A percentile compares a stretch with the other conserved stretches of the same genome.
Conservation (phyloP, 1,140 invertebrate genomes). For the Sycophila sp. region DNA sequence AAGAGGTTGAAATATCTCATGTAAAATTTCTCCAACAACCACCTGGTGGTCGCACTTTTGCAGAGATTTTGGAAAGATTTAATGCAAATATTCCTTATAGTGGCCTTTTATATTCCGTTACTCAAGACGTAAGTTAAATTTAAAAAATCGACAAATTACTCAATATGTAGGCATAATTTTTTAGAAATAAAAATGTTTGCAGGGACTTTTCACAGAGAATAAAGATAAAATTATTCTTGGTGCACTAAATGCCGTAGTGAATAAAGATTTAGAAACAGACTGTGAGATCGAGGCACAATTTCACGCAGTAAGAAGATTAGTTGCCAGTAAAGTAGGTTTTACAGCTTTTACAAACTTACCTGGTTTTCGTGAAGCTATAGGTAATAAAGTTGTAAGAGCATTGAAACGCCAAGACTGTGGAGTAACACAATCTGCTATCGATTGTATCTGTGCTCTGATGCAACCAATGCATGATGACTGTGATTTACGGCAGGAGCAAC, state of each 20-base stretch:
- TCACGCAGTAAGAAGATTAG: slow-evolving; percentile 89
- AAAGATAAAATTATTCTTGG: slow-evolving; percentile 95
- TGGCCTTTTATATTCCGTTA: slow-evolving; percentile 94
- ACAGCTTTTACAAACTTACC: slow-evolving; percentile 91
- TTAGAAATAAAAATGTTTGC: slow-evolving; percentile 55
- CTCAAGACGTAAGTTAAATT: slow-evolving; percentile 89
- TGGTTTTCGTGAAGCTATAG: slow-evolving; percentile 94
- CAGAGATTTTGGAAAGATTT: slow-evolving; percentile 88
- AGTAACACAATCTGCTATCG: slow-evolving; percentile 94
- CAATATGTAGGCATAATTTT: slow-evolving; percentile 35
- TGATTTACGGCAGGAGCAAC: slow-evolving; percentile 93
- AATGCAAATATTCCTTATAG: slow-evolving; percentile 98
- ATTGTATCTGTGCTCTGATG: slow-evolving; percentile 97
- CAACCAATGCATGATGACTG: slow-evolving; percentile 99
- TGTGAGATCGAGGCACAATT: slow-evolving; percentile 91
- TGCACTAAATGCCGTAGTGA: slow-evolving; percentile 81
- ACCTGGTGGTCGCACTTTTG: slow-evolving; percentile 69
- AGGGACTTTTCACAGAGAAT: slow-evolving; percentile 97
- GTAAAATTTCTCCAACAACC: slow-evolving; percentile 84
- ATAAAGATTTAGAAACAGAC: slow-evolving; percentile 75
- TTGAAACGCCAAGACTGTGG: slow-evolving; percentile 88
- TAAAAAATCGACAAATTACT: background rate
- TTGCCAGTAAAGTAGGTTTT: slow-evolving; percentile 98
- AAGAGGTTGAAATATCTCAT: slow-evolving; percentile 92
- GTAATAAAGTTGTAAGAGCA: slow-evolving; percentile 90